These are phyloP conservation scores for Phrynocephalus forsythii DNA, from an alignment of 2,797 vertebrate genomes.

Conservation along the genomic window DNA sequence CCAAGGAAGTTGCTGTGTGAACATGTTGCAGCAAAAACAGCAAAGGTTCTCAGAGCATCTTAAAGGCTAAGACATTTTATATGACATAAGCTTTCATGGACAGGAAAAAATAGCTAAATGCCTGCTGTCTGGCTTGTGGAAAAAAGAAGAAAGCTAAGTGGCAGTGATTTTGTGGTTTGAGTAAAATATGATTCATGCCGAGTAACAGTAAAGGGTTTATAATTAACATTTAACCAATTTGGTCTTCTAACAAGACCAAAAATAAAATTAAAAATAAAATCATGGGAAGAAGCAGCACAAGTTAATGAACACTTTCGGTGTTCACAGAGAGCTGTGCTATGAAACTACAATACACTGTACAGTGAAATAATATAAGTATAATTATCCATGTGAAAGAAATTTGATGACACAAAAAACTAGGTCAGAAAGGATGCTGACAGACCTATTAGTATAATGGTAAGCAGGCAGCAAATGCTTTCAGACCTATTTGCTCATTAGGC, in stretches of 20 bases:
- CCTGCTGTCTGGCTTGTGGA: neutral
- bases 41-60: no score
- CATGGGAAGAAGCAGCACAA: neutral
- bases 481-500: neutral
- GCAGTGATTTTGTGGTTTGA: neutral
- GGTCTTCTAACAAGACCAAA: neutral
- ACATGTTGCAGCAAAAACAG: no score
- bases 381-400: neutral
- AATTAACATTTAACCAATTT: neutral
- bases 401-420: conserved; percentile 4
- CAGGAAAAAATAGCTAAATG: neutral
- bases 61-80: no score
- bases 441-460: neutral
- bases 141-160: neutral
- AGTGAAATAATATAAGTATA: neutral
- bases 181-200: neutral
- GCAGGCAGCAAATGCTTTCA: conserved; percentile 3
- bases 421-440: neutral
- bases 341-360: neutral
- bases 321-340: neutral
- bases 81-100: no score
- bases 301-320: neutral
- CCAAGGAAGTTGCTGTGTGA: no score
- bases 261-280: neutral
- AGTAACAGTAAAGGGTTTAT: neutral